Evolutionary conservation across 2,888 invertebrate species (phyloP).

Genomic region (Synanthedon myopaeformis): DNA sequence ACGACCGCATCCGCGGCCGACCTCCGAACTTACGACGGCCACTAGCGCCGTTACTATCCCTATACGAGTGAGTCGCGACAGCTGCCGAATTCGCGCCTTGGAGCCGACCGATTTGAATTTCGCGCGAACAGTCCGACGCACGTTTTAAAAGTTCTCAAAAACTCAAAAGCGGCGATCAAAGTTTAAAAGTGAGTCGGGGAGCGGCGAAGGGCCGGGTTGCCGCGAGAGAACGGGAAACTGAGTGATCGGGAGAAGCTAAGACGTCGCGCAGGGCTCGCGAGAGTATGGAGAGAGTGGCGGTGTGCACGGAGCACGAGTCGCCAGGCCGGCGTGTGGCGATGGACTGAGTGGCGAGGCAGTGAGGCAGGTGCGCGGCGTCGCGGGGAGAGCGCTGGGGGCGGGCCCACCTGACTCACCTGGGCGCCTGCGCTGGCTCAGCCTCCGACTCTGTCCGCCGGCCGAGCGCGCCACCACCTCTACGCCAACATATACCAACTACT

Average conservation of each 20-base stretch:
- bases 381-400: constrained; percentile 56
- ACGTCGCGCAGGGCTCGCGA: constrained; percentile 65
- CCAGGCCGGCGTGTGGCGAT: constrained; percentile 53
- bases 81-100: constrained; percentile 11
- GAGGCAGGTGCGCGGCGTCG: constrained; percentile 58
- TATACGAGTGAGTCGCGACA: constrained; percentile 17
- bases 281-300: constrained; percentile 65
- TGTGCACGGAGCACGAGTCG: constrained; percentile 67
- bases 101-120: constrained; percentile 15
- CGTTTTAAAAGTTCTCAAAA: constrained; percentile 18
- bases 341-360: constrained; percentile 43
- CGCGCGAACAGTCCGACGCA: constrained; percentile 1
- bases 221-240: constrained; percentile 58
- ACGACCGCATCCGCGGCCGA: constrained; percentile 67
- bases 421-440: constrained; percentile 64
- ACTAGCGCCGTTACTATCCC: constrained; percentile 44
- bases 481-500: constrained; percentile 1
- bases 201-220: constrained; percentile 36
- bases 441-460: constrained; percentile 30
- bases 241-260: constrained; percentile 60
- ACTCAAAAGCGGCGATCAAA: constrained; percentile 13
- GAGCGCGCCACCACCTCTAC: background rate
- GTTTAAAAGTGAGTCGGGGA: constrained; percentile 15
- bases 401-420: constrained; percentile 68
- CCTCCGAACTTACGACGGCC: constrained; percentile 51